These are phyloP conservation scores for Leptobrachium ailaonicum DNA, from an alignment of 2,113 vertebrate species.

Conservation along the genomic window DNA sequence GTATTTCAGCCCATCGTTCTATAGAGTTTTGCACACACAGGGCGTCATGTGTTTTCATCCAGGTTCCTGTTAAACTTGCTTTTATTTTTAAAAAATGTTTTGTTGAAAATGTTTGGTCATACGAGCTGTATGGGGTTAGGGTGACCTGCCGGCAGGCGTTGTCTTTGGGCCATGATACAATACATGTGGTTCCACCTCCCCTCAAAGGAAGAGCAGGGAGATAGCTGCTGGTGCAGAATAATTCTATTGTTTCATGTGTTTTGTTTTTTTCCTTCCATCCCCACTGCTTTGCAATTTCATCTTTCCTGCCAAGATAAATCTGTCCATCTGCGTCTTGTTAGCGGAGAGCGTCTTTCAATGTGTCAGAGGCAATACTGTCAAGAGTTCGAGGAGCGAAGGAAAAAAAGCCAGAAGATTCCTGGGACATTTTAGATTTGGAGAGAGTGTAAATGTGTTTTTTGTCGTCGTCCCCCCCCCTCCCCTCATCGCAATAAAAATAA, in stretches of 20 bases:
- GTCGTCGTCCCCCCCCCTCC: no score
- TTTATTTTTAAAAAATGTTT: no score
- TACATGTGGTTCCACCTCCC: not conserved
- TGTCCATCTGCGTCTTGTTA: not conserved
- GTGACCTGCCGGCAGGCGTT: not conserved
- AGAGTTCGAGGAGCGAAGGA: no score
- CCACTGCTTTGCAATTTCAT: not conserved
- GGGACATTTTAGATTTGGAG: no score
- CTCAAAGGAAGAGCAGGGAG: not conserved
- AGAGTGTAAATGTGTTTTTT: no score
- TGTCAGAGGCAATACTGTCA: no score
- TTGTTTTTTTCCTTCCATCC: not conserved
- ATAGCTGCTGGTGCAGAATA: not conserved
- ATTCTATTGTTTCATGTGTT: slow-evolving; percentile 3
- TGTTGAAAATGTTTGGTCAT: not conserved
- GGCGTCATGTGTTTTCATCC: not conserved
- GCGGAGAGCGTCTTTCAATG: not conserved
- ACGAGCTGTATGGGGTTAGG: not conserved
- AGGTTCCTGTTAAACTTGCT: not conserved
- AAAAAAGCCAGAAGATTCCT: no score
- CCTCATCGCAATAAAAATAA: no score
- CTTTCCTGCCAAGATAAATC: not conserved
- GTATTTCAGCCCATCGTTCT: no score
- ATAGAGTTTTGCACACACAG: no score
- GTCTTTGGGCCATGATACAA: not conserved